Base-by-base conservation (phyloP, 2,888 invertebrate genomes). In the Folsomia candida region DNA sequence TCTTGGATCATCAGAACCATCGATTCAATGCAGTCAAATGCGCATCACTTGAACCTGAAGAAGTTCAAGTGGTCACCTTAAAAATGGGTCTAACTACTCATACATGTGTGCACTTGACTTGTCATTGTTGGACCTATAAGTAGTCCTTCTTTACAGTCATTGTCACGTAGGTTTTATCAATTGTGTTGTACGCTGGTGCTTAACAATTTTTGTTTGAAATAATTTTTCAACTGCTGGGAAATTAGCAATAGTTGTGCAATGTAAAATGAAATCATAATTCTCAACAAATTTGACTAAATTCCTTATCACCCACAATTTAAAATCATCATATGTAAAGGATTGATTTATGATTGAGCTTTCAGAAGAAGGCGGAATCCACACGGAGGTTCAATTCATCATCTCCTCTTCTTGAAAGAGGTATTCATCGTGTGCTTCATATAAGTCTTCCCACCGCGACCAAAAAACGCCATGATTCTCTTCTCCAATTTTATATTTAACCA, bases 341-440 rank as follows among this genome's bases (percentile, higher is more conserved):
- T 73, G 73, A 73, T 73, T 73, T 73, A 73, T 73, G 70, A 70
- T 70, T 73, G 68, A 68, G 70, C 64, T 73, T 73, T 70, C 27
- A 28, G 57, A 26, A 70, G 63, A 61, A 73, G 70, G 68, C 68
- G 70, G 70, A 70, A 70, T 70, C 37, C 62, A 62, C 18, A 62
- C 28, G 6, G 62, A 37, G 37, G 37, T 14, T 37, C 37, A 37
- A 37, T 37, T 37, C 37, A 37, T 37, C 37, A 37, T 37, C 14
- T n/a, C n/a, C 6, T 37, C 14, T 37, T 37, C 37, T 37, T 37
- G 37, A 9, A 37, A 37, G n/a, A n/a, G n/a, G n/a, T 37, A 14
- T 14, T 9, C 37, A 37, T 37, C 37, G 37, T 14, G 37, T n/a
- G n/a, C n/a, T n/a, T 37, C 37, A 37, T 9, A 37, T 9, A 37